Evolutionary conservation across 1,140 invertebrate genomes (phyloP).

Genomic region (Cydia amplana): DNA sequence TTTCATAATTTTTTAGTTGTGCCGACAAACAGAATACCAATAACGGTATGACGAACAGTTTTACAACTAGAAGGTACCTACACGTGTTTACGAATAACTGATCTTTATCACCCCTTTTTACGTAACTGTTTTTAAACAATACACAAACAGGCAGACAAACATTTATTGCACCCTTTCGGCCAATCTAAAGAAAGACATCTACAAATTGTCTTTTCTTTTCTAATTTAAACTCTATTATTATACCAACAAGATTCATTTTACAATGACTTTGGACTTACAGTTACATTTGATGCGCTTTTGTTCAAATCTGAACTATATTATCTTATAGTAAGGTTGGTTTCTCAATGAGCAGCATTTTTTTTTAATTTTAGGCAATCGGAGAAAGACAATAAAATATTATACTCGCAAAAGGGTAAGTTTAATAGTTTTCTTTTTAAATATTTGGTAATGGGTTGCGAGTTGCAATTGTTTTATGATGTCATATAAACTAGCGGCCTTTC

Average conservation of each 20-base stretch:
- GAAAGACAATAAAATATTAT: not conserved
- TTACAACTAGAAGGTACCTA: not conserved
- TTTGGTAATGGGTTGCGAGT: not conserved
- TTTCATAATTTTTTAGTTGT: no score
- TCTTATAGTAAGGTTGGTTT: no score
- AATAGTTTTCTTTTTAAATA: not conserved
- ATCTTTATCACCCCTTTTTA: not conserved
- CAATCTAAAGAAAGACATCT: not conserved
- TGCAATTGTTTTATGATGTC: constrained; percentile 2
- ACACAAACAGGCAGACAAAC: not conserved
- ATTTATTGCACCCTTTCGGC: constrained; percentile 5
- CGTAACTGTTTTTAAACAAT: not conserved
- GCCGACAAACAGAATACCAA: no score
- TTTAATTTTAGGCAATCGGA: not conserved
- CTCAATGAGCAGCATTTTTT: not conserved
- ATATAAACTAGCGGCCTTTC: not conserved
- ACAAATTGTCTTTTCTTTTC: not conserved
- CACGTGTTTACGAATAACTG: not conserved
- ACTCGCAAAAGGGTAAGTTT: constrained; percentile 2
- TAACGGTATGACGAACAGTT: not conserved
- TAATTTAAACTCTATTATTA: not conserved
- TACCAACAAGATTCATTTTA: not conserved
- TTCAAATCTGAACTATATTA: no score
- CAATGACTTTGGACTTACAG: not conserved
- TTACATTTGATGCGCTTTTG: no score